phyloP scores from a whole-genome alignment of 1,140 invertebrate genomes.

The Scaptodrosophila lebanonensis region DNA sequence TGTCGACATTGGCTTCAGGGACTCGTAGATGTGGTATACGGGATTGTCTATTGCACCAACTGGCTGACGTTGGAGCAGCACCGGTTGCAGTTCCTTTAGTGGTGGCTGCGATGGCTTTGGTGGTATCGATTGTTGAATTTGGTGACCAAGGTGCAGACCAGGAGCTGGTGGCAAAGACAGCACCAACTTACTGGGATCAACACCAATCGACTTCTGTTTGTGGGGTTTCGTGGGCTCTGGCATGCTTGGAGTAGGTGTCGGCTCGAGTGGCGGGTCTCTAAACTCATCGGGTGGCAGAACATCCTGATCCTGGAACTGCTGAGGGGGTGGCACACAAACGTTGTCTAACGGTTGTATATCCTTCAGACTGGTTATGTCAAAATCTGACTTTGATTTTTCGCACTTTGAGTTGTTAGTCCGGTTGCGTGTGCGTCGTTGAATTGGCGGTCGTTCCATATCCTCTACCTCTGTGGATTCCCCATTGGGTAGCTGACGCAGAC shows the following conservation, averaged over 20 bases:
- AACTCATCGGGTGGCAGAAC: constrained; percentile 85
- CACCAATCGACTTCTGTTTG: constrained; percentile 2
- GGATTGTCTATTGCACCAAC: constrained; percentile 83
- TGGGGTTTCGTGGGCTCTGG: neutral
- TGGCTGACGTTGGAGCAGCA: constrained; percentile 43
- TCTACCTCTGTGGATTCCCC: constrained; percentile 71
- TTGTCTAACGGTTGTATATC: constrained; percentile 84
- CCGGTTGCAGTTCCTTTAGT: constrained; percentile 44
- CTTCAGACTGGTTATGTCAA: constrained; percentile 78
- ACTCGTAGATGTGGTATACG: constrained; percentile 88
- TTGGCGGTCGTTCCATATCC: constrained; percentile 59
- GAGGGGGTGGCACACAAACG: constrained; percentile 86
- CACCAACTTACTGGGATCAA: neutral
- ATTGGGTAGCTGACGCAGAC: constrained; percentile 59
- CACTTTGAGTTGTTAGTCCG: constrained; percentile 28
- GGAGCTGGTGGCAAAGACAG: constrained; percentile 3
- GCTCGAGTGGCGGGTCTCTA: constrained; percentile 78
- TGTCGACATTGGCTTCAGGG: constrained; percentile 76
- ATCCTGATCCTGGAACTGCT: constrained; percentile 88
- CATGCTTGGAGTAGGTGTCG: constrained; percentile 27
- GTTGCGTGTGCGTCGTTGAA: constrained; percentile 40
- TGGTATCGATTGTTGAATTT: constrained; percentile 34
- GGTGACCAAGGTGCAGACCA: neutral
- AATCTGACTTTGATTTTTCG: constrained; percentile 79
- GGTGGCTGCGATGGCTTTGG: constrained; percentile 36